Evolutionary conservation across 1,140 invertebrate genomes (phyloP).

Genomic region (Panulirus ornatus): DNA sequence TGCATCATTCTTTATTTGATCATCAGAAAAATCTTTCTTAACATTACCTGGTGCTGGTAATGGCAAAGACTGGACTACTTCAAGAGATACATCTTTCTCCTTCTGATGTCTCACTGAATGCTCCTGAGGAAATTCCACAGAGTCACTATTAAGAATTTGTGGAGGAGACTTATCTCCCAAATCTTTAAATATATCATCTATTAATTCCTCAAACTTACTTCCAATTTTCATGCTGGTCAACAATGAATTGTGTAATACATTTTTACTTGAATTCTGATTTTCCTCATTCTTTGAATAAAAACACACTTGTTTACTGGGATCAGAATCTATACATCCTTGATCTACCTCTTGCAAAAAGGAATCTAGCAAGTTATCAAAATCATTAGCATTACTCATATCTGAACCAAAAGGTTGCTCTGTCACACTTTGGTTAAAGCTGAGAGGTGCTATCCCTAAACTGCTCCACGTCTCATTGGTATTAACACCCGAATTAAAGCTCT

Average conservation of each 20-base stretch:
- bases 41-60: background rate
- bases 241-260: background rate
- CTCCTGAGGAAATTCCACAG: no score
- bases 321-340: background rate
- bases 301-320: background rate
- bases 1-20: background rate
- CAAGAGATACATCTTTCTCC: background rate
- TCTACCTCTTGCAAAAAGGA: slow-evolving; percentile 3
- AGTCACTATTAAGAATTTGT: no score
- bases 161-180: background rate
- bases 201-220: background rate
- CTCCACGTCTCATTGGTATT: background rate
- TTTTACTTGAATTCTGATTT: no score
- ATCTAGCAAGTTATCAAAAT: slow-evolving; percentile 26
- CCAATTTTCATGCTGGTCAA: no score
- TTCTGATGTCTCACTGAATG: background rate
- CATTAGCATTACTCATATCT: background rate
- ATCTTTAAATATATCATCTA: background rate
- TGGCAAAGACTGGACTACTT: background rate
- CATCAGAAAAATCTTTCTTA: background rate
- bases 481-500: background rate
- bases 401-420: background rate
- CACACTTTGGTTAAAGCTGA: background rate
- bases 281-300: background rate
- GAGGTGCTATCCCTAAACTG: background rate